Conservation (phyloP, 2,797 vertebrate species). For the Bufotes viridis region DNA sequence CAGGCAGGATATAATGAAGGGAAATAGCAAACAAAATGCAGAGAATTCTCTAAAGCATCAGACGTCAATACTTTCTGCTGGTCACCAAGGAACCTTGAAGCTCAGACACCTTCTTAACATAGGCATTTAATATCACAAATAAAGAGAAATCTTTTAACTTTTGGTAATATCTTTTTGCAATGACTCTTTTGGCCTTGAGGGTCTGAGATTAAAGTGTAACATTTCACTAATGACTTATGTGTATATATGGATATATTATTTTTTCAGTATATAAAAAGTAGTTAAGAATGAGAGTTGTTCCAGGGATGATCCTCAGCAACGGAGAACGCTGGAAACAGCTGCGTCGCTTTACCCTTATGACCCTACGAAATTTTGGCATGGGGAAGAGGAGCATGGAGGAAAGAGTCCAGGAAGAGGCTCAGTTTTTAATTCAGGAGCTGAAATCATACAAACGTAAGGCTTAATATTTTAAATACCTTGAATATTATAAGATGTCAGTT, state of each 20-base stretch:
- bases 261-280: not conserved
- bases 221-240: not conserved
- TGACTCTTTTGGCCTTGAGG: not conserved
- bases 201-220: too few species aligned
- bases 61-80: too few species aligned
- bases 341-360: slow-evolving; percentile 43
- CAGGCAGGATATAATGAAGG: too few species aligned
- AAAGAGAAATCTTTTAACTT: too few species aligned
- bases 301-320: slow-evolving; percentile 41
- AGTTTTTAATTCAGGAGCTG: slow-evolving; percentile 31
- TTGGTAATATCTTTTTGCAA: not conserved
- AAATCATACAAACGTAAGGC: slow-evolving; percentile 27
- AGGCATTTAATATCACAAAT: not conserved
- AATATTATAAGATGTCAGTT: too few species aligned
- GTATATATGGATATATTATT: too few species aligned
- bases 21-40: too few species aligned
- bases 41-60: too few species aligned
- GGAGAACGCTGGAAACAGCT: slow-evolving; percentile 53
- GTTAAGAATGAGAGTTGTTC: not conserved
- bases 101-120: not conserved
- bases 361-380: slow-evolving; percentile 51
- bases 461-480: not conserved
- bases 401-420: slow-evolving; percentile 48
- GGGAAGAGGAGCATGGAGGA: slow-evolving; percentile 48
- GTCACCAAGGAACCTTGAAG: too few species aligned